A percentile compares a stretch with the other conserved stretches of the same genome.
phyloP scores from a whole-genome alignment of 2,113 vertebrate species.

The Brachyhypopomus gauderio region DNA sequence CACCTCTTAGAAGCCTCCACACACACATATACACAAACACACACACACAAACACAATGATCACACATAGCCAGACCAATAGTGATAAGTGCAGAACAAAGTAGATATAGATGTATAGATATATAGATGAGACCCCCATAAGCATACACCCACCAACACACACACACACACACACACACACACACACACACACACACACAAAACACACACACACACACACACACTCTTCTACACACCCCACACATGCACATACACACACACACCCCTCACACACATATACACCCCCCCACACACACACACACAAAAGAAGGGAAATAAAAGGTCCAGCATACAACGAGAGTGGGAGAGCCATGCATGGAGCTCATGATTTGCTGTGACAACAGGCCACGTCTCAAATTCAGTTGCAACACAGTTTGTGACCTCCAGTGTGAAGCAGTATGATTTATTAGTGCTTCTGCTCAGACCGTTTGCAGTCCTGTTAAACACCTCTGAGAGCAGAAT shows the following conservation, averaged over 20 bases:
- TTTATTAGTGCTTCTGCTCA: slow-evolving; percentile 33
- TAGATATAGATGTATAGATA: no score
- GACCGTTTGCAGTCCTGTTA: slow-evolving; percentile 2
- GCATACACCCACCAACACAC: no score
- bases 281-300: no score
- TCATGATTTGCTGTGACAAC: neutral
- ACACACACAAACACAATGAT: neutral
- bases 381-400: neutral
- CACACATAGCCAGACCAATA: no score
- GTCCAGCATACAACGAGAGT: neutral
- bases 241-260: neutral
- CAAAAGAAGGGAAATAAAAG: neutral
- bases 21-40: neutral
- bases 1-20: neutral
- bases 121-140: no score
- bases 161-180: neutral
- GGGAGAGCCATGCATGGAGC: neutral
- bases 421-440: neutral
- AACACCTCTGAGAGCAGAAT: slow-evolving; percentile 11
- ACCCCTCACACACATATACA: no score
- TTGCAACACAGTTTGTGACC: slow-evolving; percentile 24
- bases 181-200: neutral
- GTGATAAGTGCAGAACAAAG: no score
- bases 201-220: no score
- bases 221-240: neutral